These are phyloP conservation scores for Arion vulgaris DNA, from an alignment of 1,140 invertebrate species.

Conservation along the genomic window DNA sequence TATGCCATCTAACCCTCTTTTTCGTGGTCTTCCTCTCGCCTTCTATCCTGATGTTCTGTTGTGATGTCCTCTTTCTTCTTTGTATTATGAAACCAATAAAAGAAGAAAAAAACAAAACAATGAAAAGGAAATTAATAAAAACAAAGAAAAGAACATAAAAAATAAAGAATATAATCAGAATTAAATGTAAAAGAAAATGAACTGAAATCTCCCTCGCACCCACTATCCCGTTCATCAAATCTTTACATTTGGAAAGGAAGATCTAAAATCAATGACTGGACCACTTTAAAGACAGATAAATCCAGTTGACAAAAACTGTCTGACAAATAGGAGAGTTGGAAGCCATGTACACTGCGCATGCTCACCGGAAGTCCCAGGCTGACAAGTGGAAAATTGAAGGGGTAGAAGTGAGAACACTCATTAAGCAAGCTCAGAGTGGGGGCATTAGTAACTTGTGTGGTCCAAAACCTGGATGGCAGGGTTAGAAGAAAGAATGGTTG, in stretches of 20 bases:
- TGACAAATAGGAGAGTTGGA: constrained; percentile 10
- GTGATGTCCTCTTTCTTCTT: too few relatives aligned
- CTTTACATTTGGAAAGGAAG: not conserved
- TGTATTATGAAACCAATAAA: too few relatives aligned
- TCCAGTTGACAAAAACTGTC: not conserved
- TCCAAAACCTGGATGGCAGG: not conserved
- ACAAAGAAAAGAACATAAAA: too few relatives aligned
- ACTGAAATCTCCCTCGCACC: too few relatives aligned
- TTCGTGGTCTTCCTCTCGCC: too few relatives aligned
- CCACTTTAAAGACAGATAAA: constrained; percentile 14
- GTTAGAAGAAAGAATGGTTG: not conserved
- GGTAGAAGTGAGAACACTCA: not conserved
- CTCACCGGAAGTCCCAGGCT: not conserved
- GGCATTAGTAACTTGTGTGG: not conserved
- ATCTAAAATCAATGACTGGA: not conserved
- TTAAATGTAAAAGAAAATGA: too few relatives aligned
- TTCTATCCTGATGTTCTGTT: too few relatives aligned
- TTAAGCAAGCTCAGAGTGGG: not conserved
- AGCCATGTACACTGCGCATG: constrained; percentile 13
- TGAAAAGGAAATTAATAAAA: too few relatives aligned
- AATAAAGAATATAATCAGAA: too few relatives aligned
- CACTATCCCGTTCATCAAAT: not conserved
- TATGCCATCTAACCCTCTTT: too few relatives aligned
- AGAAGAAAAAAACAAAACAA: too few relatives aligned
- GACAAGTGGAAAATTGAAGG: not conserved